Evolutionary conservation across 2,797 vertebrate species (phyloP), one percentile per base, ranked within the genome.

Genomic region (Megalops cyprinoides): DNA sequence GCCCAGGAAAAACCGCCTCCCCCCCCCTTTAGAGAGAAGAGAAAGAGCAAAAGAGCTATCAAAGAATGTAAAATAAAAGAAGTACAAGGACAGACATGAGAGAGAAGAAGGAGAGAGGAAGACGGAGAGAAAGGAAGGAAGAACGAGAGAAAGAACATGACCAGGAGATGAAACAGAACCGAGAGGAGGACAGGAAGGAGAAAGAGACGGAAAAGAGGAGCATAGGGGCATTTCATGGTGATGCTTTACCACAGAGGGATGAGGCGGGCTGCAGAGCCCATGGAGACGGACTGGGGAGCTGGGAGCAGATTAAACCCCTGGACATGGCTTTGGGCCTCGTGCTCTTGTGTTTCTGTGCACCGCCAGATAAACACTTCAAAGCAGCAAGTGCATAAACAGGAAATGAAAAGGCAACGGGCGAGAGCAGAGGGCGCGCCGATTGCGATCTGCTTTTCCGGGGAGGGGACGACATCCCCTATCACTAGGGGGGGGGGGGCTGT

Each of bases 311-410:
- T 93, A 95, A 92, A 93, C 85, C 87, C 90, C 85, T 84, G 93
- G 92, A 94, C 91, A 91, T 94, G 93, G 93, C 95, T 94, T 91
- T 92, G 89, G 93, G 94, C 91, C 91, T 93, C 90, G 91, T 94
- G 92, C 91, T 93, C 93, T 93, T 91, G 90, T 91, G 93, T 93
- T 95, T 92, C 94, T 95, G 94, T 85, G 85, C 92, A 93, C 91
- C 92, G 92, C 92, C 94, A 94, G 95, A 96, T 96, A 96, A 96
- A 95, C 92, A 95, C 93, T 94, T 95, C 93, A 95, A 96, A 95
- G 95, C 93, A 94, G 93, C 91, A 91, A 87, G 89, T 92, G 95
- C 94, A 95, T 95, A 95, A 95, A 95, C 93, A 95, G 94, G 93
- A 95, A 95, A 95, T 94, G 93, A 94, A 94, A 94, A 94, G 92